These are phyloP conservation scores for Conchocele bisecta DNA, from an alignment of 2,888 invertebrate genomes.

Conservation along the genomic window DNA sequence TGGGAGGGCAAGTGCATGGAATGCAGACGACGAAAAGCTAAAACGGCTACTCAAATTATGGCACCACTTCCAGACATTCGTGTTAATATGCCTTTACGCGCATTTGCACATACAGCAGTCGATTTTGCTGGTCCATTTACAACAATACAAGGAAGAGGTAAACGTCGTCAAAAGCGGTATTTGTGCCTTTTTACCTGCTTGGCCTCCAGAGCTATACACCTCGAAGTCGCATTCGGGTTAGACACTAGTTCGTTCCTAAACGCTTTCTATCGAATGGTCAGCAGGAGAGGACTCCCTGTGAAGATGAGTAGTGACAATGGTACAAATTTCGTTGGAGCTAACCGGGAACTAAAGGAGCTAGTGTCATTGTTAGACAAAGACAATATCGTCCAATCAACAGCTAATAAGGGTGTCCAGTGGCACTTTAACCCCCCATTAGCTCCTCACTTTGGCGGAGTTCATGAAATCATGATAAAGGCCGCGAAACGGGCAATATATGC, in stretches of 20 bases:
- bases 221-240: constrained; percentile 45
- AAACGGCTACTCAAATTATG: constrained; percentile 37
- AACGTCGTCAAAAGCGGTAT: constrained; percentile 43
- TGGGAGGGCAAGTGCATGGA: constrained; percentile 26
- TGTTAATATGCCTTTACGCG: constrained; percentile 17
- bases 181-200: constrained; percentile 59
- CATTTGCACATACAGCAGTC: constrained; percentile 26
- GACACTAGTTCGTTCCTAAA: constrained; percentile 55
- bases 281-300: constrained; percentile 39
- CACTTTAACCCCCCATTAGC: constrained; percentile 48
- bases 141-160: constrained; percentile 47
- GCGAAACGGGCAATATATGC: constrained; percentile 55
- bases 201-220: constrained; percentile 44
- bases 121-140: constrained; percentile 47
- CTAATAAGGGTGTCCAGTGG: constrained; percentile 34
- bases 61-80: constrained; percentile 37
- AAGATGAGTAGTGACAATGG: constrained; percentile 52
- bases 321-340: constrained; percentile 47
- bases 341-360: constrained; percentile 29
- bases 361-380: constrained; percentile 23
- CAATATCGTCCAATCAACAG: constrained; percentile 16
- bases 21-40: constrained; percentile 31
- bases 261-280: constrained; percentile 41
- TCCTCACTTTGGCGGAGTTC: constrained; percentile 49
- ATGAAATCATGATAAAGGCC: constrained; percentile 44